Percentiles rank a stretch among this genome's conserved stretches.
phyloP scores from a whole-genome alignment of 64 coral and sea anemone genomes.

The Actinia tenebrosa region DNA sequence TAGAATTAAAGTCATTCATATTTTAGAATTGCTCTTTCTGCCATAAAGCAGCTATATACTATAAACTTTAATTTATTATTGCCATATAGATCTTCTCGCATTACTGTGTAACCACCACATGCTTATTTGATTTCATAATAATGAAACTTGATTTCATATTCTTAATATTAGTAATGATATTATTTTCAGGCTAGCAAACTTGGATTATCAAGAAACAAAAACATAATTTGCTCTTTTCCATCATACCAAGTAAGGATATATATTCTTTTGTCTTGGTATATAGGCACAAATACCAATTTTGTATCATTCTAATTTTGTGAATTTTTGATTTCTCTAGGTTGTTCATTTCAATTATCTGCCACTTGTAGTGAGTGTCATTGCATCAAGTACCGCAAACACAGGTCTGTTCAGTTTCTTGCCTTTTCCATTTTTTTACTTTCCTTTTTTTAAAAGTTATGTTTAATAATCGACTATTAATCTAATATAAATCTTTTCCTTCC shows the following conservation, averaged over 20 bases:
- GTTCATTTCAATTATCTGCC: slow-evolving; percentile 97
- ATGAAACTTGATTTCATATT: too few species aligned
- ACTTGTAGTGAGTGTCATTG: slow-evolving; percentile 90
- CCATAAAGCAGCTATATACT: too few species aligned
- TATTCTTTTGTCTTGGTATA: neutral
- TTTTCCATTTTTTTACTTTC: neutral
- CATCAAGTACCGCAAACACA: slow-evolving; percentile 95
- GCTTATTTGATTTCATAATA: too few species aligned
- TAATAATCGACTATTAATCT: neutral
- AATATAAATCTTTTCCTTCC: neutral
- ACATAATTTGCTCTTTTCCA: slow-evolving; percentile 86
- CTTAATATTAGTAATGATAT: too few species aligned
- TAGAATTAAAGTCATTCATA: too few species aligned
- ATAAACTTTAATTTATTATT: too few species aligned
- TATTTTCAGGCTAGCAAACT: slow-evolving; percentile 89
- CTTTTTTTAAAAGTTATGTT: neutral
- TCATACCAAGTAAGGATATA: slow-evolving; percentile 72
- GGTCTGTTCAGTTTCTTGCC: slow-evolving; percentile 35
- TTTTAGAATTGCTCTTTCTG: too few species aligned
- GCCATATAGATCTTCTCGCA: too few species aligned
- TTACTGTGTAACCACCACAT: too few species aligned
- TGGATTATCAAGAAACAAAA: slow-evolving; percentile 94
- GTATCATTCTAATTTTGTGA: neutral
- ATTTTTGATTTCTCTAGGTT: slow-evolving; percentile 35
- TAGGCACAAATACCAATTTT: too few species aligned